Evolutionary conservation across 2,888 invertebrate genomes (phyloP).

Genomic region (Cordylochernes scorpioides): DNA sequence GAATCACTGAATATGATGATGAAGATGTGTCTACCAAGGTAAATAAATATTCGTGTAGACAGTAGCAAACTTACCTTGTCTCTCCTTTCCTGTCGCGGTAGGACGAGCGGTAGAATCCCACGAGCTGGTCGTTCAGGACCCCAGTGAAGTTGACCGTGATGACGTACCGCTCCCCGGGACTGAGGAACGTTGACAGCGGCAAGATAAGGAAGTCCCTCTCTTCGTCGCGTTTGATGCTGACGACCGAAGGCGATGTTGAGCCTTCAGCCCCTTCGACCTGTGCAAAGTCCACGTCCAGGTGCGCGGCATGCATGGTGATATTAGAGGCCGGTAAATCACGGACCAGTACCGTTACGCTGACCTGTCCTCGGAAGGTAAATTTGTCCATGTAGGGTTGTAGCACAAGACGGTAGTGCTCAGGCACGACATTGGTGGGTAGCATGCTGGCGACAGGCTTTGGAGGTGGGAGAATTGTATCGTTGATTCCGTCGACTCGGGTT

Average conservation of each 20-base stretch:
- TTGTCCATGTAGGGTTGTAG: slow-evolving; percentile 8
- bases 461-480: no score
- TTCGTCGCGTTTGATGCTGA: slow-evolving; percentile 8
- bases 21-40: no score
- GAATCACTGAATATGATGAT: no score
- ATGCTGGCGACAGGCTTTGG: background rate
- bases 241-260: slow-evolving; percentile 1
- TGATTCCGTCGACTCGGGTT: background rate
- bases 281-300: slow-evolving; percentile 35
- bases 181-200: slow-evolving; percentile 31
- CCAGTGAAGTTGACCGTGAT: slow-evolving; percentile 42
- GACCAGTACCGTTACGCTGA: slow-evolving; percentile 27
- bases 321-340: slow-evolving; percentile 31
- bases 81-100: slow-evolving; percentile 37
- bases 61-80: slow-evolving; percentile 33
- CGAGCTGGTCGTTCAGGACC: slow-evolving; percentile 40
- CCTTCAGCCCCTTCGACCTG: slow-evolving; percentile 3
- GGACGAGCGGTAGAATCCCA: slow-evolving; percentile 56
- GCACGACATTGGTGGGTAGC: slow-evolving; percentile 8
- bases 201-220: slow-evolving; percentile 39
- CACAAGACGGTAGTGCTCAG: slow-evolving; percentile 9
- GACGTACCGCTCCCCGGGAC: slow-evolving; percentile 33
- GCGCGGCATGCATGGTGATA: slow-evolving; percentile 45
- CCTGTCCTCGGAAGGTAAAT: slow-evolving; percentile 11
- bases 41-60: no score